Base-by-base conservation (phyloP, 2,113 vertebrate genomes). In the Istiophorus platypterus region DNA sequence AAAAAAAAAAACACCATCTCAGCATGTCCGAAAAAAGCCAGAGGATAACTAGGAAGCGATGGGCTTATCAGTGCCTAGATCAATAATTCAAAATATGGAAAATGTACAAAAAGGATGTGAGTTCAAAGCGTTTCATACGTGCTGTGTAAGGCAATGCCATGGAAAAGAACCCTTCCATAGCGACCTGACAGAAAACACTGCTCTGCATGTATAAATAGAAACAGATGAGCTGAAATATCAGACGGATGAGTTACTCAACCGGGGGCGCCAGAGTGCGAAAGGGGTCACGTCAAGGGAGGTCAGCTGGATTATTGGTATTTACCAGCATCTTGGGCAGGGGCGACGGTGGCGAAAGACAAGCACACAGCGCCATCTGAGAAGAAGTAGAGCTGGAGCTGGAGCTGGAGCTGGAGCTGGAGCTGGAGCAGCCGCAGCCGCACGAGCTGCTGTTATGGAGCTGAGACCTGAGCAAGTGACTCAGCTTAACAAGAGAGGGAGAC, bases 291-390 rank as follows among this genome's bases (percentile, higher is more conserved):
- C 57, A 42, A 24, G 59, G 52, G 51, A 64, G 77, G 51, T 81
- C 69, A 85, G 64, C 29, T 73, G 84, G 76, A 87, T 89, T 90
- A 80, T 88, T 77, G 74, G 74, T 85, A 80, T 90, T 89, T 86
- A 80, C 78, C 81, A 76, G 78, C 54, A 73, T 74, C 66, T 24
- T 64, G 71, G 37, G 70, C 65, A 76, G 52, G 61, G 66, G 12
- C 8, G 14, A 2, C 18, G 7, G 59, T 45, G 49, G 64, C 3
- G 42, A 65, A 69, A 78, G 59, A 76, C 34, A 59, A 39, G 69
- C 42, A 66, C 2, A 2, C 18, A n/a, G 42, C 34, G 14, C 18
- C 39, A 70, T 49, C 31, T 79, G 3, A 72, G 14, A 72, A 61
- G 24, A 68, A 59, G 26, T 17, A 57, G 76, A 41, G 72, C 71